Conservation (phyloP, 2,113 vertebrate genomes). For the Xyliphius kryptos region DNA sequence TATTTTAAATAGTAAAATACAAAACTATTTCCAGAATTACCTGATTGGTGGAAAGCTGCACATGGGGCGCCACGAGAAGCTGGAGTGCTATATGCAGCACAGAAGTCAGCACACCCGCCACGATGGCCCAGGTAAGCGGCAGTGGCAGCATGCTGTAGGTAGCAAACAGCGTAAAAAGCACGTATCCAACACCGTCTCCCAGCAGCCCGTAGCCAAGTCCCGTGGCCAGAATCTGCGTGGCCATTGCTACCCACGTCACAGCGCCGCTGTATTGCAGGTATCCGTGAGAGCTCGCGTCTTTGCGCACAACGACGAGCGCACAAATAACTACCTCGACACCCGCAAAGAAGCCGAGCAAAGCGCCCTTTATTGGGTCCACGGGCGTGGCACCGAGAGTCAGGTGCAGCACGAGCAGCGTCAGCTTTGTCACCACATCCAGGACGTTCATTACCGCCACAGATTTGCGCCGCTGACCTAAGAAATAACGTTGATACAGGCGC, state of each 20-base stretch:
- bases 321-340: constrained; percentile 94
- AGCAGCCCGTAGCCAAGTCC: constrained; percentile 92
- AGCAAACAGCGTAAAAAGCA: constrained; percentile 95
- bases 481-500: constrained; percentile 96
- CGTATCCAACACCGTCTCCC: constrained; percentile 90
- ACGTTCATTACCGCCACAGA: constrained; percentile 96
- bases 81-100: constrained; percentile 82
- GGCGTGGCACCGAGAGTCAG: constrained; percentile 81
- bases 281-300: constrained; percentile 91
- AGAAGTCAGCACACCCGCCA: constrained; percentile 86
- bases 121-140: constrained; percentile 93
- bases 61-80: constrained; percentile 71
- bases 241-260: constrained; percentile 96
- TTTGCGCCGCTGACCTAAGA: constrained; percentile 92
- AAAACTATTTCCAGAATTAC: constrained; percentile 40
- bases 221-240: constrained; percentile 87
- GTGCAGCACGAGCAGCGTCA: constrained; percentile 88
- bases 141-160: constrained; percentile 98
- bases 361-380: constrained; percentile 92
- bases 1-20: no score
- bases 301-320: constrained; percentile 91
- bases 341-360: constrained; percentile 88
- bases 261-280: constrained; percentile 95
- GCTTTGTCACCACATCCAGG: constrained; percentile 90
- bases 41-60: constrained; percentile 82